Base-by-base conservation (phyloP, 2,888 invertebrate species). In the Dicycla oo region DNA sequence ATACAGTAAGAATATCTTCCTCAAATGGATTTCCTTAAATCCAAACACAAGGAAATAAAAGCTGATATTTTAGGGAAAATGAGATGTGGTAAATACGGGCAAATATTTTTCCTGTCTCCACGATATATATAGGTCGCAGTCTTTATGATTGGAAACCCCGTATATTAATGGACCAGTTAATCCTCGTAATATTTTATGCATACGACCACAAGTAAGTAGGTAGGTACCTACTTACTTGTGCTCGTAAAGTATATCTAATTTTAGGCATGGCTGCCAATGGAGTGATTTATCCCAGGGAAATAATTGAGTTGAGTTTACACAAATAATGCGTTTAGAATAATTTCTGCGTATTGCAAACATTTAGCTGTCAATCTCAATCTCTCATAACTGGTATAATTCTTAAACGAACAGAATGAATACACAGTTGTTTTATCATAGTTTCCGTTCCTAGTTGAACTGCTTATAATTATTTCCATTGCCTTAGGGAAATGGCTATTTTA, bases 1-100 rank as follows among this genome's bases (percentile, higher is more conserved):
- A 30, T 7, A 38, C n/a, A n/a, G n/a, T n/a, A n/a, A n/a, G n/a
- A n/a, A n/a, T 18, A n/a, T 49, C 47, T 74, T 63, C 56, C 73
- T 56, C 11, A 26, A 38, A 34, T 23, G 7, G 11, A 2, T 63
- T 61, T 72, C 40, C 54, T 54, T 30, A 73, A 47, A 20, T 8
- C 18, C 6, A 38, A 5, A 23, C 3, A 73, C 26, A 57, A 73
- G 49, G 26, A 64, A 54, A 23, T 56, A 13, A 47, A 56, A 30
- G 20, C 15, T 40, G 10, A 58, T 15, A n/a, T 4, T 13, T 53
- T 6, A 20, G 15, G 45, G 54, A 23, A 40, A 23, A 54, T 18
- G 0, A 60, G 8, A 26, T 10, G 47, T 20, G 3, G 20, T 61
- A 26, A 20, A 23, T 34, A 34, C 20, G 13, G 23, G 10, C 15